A percentile compares a stretch with the other conserved stretches of the same genome.
phyloP scores from a whole-genome alignment of 2,888 invertebrate genomes.

The Mycalesis mineus region DNA sequence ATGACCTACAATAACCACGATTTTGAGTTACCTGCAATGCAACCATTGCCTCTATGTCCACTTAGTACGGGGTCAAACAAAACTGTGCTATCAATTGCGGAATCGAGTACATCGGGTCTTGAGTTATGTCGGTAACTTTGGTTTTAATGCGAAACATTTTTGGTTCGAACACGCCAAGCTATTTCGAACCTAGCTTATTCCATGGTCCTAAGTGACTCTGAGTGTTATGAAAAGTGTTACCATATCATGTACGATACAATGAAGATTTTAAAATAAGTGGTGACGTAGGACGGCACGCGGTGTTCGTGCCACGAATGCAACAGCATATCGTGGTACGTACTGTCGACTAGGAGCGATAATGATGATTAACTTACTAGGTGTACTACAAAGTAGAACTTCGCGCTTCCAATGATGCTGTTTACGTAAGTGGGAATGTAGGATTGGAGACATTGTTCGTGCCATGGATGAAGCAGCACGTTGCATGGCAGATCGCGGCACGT shows the following conservation, averaged over 20 bases:
- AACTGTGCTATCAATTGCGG: too few species aligned
- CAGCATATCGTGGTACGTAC: constrained; percentile 43
- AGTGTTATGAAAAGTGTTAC: too few species aligned
- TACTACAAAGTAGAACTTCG: constrained; percentile 63
- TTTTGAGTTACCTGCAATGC: too few species aligned
- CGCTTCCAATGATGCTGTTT: constrained; percentile 58
- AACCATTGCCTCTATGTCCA: too few species aligned
- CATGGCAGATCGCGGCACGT: constrained; percentile 49
- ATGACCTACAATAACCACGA: too few species aligned
- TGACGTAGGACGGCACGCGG: constrained; percentile 43
- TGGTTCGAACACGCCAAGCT: too few species aligned
- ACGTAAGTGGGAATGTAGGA: constrained; percentile 39
- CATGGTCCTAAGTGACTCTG: too few species aligned
- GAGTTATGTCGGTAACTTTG: too few species aligned
- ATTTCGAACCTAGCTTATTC: too few species aligned
- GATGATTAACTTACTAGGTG: constrained; percentile 52
- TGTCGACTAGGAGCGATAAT: constrained; percentile 43
- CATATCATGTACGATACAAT: constrained; percentile 56
- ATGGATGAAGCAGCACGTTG: constrained; percentile 57
- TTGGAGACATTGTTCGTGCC: constrained; percentile 52
- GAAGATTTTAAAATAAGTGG: constrained; percentile 43
- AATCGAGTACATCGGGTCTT: too few species aligned
- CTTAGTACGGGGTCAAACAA: too few species aligned
- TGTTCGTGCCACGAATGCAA: constrained; percentile 63
- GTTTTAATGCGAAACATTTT: too few species aligned